phyloP scores from a whole-genome alignment of 2,797 vertebrate genomes.

The Protosalanx chinensis region DNA sequence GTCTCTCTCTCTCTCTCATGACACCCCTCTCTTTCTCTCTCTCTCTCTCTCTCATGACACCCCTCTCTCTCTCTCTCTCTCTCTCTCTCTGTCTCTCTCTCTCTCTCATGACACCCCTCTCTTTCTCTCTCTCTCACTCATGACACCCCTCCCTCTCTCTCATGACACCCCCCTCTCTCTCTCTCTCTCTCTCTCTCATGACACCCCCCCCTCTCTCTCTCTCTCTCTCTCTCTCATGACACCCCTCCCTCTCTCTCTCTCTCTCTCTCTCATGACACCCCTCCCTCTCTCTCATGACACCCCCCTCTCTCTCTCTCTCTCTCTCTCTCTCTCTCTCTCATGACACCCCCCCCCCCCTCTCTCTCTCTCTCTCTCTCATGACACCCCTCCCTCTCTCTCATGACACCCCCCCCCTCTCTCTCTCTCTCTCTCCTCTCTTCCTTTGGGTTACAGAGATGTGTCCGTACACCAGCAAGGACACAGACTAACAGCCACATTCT shows the following conservation, averaged over 20 bases:
- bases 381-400: neutral
- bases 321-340: too few species aligned
- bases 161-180: too few species aligned
- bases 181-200: too few species aligned
- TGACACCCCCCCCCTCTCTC: neutral
- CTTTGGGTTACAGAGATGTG: constrained; percentile 64
- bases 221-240: too few species aligned
- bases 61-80: neutral
- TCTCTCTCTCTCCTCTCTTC: neutral
- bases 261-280: too few species aligned
- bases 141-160: too few species aligned
- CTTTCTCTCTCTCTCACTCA: neutral
- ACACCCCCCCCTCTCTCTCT: too few species aligned
- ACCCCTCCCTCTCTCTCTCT: too few species aligned
- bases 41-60: neutral
- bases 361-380: neutral
- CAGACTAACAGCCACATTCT: constrained; percentile 33
- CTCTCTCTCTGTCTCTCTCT: neutral
- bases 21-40: neutral
- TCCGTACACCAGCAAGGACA: constrained; percentile 48
- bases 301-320: too few species aligned
- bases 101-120: too few species aligned
- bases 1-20: constrained; percentile 11
- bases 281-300: too few species aligned
- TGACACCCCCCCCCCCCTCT: too few species aligned